Evolutionary conservation across 2,113 vertebrate genomes (phyloP).

Genomic region (Microcebus griseorufus): DNA sequence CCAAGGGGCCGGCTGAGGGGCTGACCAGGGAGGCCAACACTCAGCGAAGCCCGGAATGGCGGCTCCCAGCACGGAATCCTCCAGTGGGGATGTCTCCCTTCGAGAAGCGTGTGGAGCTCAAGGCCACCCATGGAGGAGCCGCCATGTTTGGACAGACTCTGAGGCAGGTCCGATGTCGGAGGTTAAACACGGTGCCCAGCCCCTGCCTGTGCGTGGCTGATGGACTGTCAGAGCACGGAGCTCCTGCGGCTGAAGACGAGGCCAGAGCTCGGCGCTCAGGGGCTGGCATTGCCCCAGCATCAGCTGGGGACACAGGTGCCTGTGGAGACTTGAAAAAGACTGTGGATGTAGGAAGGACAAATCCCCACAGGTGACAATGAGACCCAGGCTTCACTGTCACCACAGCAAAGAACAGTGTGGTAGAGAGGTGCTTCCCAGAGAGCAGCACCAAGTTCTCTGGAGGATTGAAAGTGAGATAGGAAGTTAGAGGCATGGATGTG

Average conservation of each 20-base stretch:
- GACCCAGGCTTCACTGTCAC: not conserved
- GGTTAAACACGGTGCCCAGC: not conserved
- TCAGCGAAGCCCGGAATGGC: not conserved
- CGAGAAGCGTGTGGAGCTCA: not conserved
- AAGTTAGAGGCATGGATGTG: not conserved
- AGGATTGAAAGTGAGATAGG: not conserved
- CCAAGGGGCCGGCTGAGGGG: rapidly evolving
- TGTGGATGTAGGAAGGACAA: rapidly evolving
- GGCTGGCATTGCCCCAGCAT: rapidly evolving
- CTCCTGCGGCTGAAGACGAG: not conserved
- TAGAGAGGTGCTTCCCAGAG: not conserved
- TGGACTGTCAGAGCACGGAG: not conserved
- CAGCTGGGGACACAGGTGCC: not conserved
- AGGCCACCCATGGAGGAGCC: not conserved
- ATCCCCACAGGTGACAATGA: not conserved
- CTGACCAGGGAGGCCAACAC: not conserved
- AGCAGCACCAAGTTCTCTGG: not conserved
- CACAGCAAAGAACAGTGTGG: not conserved
- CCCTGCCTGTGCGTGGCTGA: not conserved
- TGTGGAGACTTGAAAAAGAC: not conserved
- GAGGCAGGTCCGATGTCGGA: no score
- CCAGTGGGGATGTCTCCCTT: not conserved
- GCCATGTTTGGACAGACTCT: not conserved
- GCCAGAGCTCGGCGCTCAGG: no score
- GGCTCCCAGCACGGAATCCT: not conserved